phyloP scores from a whole-genome alignment of 2,888 invertebrate genomes.

The Deladenus siricidicola region DNA sequence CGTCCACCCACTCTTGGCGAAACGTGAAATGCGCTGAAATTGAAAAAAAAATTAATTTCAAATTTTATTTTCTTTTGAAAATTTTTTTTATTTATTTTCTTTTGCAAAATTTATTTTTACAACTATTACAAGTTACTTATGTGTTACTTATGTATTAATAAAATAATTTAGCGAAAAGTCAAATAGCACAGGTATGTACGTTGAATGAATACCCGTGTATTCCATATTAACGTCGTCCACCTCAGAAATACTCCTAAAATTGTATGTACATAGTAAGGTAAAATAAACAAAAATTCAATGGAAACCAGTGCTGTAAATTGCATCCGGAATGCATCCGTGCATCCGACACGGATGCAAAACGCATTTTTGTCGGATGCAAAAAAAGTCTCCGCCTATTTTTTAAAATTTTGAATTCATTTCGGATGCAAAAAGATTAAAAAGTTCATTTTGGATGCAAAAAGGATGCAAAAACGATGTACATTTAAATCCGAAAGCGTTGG shows the following conservation, averaged over 20 bases:
- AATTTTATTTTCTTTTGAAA: not conserved
- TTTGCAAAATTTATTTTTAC: not conserved
- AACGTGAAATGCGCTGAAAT: slow-evolving; percentile 75
- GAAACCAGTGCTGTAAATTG: not conserved
- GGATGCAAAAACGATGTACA: too few species aligned
- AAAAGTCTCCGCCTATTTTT: too few species aligned
- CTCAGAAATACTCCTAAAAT: slow-evolving; percentile 41
- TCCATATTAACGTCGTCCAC: slow-evolving; percentile 59
- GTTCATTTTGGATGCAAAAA: too few species aligned
- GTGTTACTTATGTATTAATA: not conserved
- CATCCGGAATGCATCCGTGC: not conserved
- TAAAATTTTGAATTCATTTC: too few species aligned
- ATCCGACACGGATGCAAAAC: not conserved
- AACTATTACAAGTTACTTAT: not conserved
- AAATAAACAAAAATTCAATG: not conserved
- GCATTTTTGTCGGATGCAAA: too few species aligned
- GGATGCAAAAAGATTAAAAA: too few species aligned
- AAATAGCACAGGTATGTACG: too few species aligned
- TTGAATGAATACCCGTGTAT: too few species aligned
- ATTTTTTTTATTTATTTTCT: not conserved
- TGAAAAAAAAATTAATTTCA: slow-evolving; percentile 60
- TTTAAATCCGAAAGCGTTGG: too few species aligned
- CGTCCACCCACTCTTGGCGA: slow-evolving; percentile 92
- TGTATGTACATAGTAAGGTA: too few species aligned
- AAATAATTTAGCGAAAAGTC: not conserved